phyloP scores from a whole-genome alignment of 53 echinoderm and acorn worm species.

The Stichopus horrens region DNA sequence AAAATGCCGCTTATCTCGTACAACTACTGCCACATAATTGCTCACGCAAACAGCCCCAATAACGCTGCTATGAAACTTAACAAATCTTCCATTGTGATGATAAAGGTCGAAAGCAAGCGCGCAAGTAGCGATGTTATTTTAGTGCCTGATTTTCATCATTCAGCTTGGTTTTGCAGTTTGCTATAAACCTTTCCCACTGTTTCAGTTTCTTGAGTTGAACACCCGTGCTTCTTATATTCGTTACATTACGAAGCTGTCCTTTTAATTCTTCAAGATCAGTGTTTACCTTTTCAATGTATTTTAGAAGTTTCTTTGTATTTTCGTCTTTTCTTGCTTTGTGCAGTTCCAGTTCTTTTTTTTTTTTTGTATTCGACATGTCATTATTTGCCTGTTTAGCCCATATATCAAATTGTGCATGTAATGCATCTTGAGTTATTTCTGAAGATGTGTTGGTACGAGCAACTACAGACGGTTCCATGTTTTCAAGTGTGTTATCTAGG shows the following conservation, averaged over 20 bases:
- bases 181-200: not conserved
- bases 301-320: not conserved
- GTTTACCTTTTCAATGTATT: not conserved
- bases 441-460: not conserved
- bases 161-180: not conserved
- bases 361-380: not conserved
- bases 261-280: not conserved
- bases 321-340: not conserved
- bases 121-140: not conserved
- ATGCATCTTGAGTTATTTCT: not conserved
- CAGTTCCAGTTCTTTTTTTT: not conserved
- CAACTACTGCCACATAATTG: not conserved
- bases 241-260: not conserved
- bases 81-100: not conserved
- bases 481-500: not conserved
- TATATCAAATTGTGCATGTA: not conserved
- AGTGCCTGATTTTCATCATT: not conserved
- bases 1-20: not conserved
- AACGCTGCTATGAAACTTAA: slow-evolving; percentile 9
- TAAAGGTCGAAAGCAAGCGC: not conserved
- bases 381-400: not conserved
- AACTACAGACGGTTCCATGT: not conserved
- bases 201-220: not conserved
- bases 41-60: slow-evolving; percentile 5
- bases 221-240: not conserved